A percentile compares a stretch with the other conserved stretches of the same genome.
phyloP scores from a whole-genome alignment of 1,140 invertebrate species.

The Vanessa tameamea region DNA sequence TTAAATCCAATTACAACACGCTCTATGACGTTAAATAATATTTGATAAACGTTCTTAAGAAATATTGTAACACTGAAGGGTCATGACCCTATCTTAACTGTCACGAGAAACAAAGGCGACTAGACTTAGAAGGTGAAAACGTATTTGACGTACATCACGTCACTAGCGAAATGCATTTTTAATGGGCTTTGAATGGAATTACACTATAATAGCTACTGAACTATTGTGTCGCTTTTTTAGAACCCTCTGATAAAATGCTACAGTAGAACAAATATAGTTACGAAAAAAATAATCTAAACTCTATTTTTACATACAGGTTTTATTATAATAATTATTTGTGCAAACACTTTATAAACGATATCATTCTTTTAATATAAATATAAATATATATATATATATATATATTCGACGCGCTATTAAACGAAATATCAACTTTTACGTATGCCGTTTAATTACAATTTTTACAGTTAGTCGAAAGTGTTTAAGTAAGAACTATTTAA shows the following conservation, averaged over 20 bases:
- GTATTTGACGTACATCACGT: conserved; percentile 19
- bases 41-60: conserved; percentile 1
- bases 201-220: neutral
- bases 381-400: too few species aligned
- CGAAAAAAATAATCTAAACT: too few species aligned
- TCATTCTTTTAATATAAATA: too few species aligned
- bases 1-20: conserved; percentile 7
- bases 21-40: conserved; percentile 12
- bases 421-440: too few species aligned
- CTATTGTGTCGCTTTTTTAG: conserved; percentile 1
- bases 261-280: neutral
- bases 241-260: neutral
- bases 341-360: too few species aligned
- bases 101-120: conserved; percentile 6
- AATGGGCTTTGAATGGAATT: conserved; percentile 7
- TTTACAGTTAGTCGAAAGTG: too few species aligned
- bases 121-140: neutral
- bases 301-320: too few species aligned
- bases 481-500: too few species aligned
- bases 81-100: conserved; percentile 14
- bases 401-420: too few species aligned
- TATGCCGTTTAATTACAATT: too few species aligned
- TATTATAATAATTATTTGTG: too few species aligned
- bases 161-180: conserved; percentile 12
- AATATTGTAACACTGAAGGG: neutral